Evolutionary conservation across 2,113 vertebrate genomes (phyloP).

Genomic region (Grus americana): DNA sequence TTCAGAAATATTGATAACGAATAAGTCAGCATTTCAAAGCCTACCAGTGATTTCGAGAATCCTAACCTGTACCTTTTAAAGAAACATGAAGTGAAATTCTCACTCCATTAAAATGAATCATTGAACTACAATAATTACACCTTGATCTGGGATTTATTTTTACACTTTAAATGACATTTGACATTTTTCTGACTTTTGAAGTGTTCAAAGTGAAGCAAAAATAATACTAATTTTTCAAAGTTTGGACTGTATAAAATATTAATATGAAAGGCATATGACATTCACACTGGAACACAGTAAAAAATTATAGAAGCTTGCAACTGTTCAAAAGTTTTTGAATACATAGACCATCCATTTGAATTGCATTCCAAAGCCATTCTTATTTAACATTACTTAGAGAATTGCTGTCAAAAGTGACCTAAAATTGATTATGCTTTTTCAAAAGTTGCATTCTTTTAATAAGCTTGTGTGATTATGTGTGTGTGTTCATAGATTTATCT

Average conservation of each 20-base stretch:
- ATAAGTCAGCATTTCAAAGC: background rate
- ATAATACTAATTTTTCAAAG: background rate
- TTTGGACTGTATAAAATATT: background rate
- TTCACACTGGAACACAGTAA: background rate
- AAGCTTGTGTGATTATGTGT: background rate
- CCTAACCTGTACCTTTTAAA: background rate
- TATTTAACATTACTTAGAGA: background rate
- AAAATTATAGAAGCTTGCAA: background rate
- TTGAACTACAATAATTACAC: background rate
- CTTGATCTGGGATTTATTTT: background rate
- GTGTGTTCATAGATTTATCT: background rate
- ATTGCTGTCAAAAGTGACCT: background rate
- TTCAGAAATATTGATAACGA: background rate
- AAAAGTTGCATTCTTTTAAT: background rate
- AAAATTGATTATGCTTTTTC: background rate
- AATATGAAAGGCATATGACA: background rate
- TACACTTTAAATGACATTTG: background rate
- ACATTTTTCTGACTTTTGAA: background rate
- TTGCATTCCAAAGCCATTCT: background rate
- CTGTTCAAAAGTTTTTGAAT: background rate
- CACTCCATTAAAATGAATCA: background rate
- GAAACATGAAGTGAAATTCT: background rate
- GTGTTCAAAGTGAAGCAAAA: background rate
- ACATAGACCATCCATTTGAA: background rate
- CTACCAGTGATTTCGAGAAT: background rate